Percentiles rank a stretch among this genome's conserved stretches.
Conservation (phyloP, 2,113 vertebrate species). For the Chelonoidis abingdonii region DNA sequence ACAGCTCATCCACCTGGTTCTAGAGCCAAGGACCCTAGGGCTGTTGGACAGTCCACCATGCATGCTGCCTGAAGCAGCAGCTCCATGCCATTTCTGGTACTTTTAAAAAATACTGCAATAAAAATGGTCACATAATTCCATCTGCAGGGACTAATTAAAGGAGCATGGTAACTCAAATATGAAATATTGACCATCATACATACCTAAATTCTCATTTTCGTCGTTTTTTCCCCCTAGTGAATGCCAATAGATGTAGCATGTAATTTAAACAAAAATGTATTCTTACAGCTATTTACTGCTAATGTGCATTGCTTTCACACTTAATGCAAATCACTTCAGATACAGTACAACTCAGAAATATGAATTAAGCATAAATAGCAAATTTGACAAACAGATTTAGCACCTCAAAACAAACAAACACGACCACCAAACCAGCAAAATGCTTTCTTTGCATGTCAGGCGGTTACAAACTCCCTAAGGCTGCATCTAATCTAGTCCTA, state of each 20-base stretch:
- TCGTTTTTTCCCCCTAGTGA: background rate
- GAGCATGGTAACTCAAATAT: background rate
- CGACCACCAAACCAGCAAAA: background rate
- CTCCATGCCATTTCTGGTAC: too few species aligned
- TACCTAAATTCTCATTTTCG: too few species aligned
- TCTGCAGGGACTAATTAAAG: background rate
- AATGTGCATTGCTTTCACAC: slow-evolving; percentile 14
- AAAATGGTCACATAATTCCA: background rate
- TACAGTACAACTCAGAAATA: background rate
- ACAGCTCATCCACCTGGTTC: too few species aligned
- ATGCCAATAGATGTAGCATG: background rate
- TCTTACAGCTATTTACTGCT: slow-evolving; percentile 9
- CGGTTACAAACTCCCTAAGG: background rate
- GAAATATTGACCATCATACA: too few species aligned
- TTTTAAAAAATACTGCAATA: background rate
- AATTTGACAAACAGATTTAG: slow-evolving; percentile 21
- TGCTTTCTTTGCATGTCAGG: background rate
- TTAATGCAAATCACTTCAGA: background rate
- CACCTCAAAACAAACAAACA: background rate
- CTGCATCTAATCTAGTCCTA: background rate
- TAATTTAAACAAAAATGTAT: slow-evolving; percentile 23
- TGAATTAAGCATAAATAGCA: background rate
- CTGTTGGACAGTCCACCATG: too few species aligned
- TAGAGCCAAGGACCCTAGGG: too few species aligned
- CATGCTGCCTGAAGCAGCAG: too few species aligned